A percentile compares a stretch with the other conserved stretches of the same genome.
Evolutionary conservation across 2,113 vertebrate species (phyloP).

Genomic region (Clarias magur): DNA sequence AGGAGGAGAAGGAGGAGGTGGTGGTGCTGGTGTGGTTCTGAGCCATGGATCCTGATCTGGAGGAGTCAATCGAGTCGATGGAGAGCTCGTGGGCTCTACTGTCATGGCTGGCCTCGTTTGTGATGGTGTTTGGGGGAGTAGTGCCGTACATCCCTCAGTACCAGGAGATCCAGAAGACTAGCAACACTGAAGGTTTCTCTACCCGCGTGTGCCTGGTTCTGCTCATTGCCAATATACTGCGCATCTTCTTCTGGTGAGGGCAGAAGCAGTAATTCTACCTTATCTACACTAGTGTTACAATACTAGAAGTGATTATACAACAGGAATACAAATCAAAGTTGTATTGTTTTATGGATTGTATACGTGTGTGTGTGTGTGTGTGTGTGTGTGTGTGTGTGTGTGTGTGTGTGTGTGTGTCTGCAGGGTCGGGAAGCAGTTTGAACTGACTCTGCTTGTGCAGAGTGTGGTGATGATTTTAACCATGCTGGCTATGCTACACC

Average conservation of each 20-base stretch:
- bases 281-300: neutral
- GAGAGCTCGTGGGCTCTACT: constrained; percentile 66
- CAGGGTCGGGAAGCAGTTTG: constrained; percentile 83
- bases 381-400: neutral
- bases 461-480: constrained; percentile 79
- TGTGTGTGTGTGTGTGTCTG: constrained; percentile 8
- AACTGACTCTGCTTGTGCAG: constrained; percentile 77
- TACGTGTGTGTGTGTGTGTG: neutral
- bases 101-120: constrained; percentile 70
- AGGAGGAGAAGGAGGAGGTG: constrained; percentile 37
- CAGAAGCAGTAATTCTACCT: neutral
- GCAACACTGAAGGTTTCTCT: constrained; percentile 78
- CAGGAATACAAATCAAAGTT: neutral
- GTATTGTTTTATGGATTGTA: neutral
- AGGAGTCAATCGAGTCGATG: constrained; percentile 33
- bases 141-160: constrained; percentile 80
- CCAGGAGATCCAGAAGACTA: constrained; percentile 75
- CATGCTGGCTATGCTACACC: constrained; percentile 78
- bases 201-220: constrained; percentile 79
- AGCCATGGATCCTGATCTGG: constrained; percentile 53
- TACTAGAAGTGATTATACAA: neutral
- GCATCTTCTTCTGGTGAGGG: constrained; percentile 82
- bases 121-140: constrained; percentile 78
- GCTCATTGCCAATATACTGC: constrained; percentile 80
- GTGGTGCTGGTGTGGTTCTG: constrained; percentile 10